Evolutionary conservation across 2,888 invertebrate genomes (phyloP).

Genomic region (Tenthredo livida): DNA sequence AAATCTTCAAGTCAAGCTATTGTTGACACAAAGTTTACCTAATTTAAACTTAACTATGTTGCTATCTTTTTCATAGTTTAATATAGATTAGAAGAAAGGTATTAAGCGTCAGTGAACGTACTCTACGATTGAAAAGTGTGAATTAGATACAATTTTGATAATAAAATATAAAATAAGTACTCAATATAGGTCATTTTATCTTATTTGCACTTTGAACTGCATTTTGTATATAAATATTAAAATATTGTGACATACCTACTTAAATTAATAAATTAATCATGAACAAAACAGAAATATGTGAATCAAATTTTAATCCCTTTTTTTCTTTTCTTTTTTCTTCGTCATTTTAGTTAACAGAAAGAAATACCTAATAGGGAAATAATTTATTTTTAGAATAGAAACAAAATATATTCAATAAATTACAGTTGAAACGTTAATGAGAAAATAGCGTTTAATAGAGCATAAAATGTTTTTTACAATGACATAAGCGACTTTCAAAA

Average conservation of each 20-base stretch:
- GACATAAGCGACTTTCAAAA: slow-evolving; percentile 46
- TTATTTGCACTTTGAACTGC: neutral
- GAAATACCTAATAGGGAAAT: neutral
- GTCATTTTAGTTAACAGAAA: neutral
- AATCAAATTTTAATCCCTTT: slow-evolving; percentile 5
- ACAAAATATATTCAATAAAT: neutral
- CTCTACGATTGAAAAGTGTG: neutral
- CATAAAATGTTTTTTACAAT: neutral
- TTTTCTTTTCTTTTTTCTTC: too few species aligned
- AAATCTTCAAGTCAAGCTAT: neutral
- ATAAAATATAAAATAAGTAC: neutral
- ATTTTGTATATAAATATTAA: slow-evolving; percentile 48
- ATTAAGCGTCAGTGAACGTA: neutral
- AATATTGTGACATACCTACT: slow-evolving; percentile 45
- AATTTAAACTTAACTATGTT: neutral
- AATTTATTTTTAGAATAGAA: neutral
- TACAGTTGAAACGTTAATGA: neutral
- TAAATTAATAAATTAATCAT: slow-evolving; percentile 36
- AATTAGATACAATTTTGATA: neutral
- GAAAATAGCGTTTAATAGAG: neutral
- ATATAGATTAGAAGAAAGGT: neutral
- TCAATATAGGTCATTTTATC: neutral
- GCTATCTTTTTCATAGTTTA: neutral
- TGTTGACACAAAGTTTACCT: neutral
- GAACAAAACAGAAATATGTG: slow-evolving; percentile 52